Evolutionary conservation across 2,888 invertebrate genomes (phyloP).

Genomic region (Rotaria macrura): DNA sequence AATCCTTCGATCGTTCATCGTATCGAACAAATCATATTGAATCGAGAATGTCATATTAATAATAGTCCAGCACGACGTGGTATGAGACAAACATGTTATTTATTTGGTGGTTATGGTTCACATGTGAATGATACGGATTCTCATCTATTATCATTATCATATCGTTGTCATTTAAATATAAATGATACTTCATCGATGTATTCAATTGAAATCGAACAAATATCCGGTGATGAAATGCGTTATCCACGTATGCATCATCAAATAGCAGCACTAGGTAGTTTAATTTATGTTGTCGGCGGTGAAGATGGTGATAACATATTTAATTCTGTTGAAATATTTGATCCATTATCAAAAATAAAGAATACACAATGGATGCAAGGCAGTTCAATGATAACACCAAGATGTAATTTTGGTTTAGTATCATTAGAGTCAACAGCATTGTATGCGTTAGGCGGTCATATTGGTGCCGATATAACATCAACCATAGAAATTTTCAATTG

Average conservation of each 20-base stretch:
- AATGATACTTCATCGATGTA: neutral
- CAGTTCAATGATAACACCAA: neutral
- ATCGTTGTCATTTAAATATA: neutral
- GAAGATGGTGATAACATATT: constrained; percentile 5
- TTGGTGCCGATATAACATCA: neutral
- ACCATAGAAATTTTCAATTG: neutral
- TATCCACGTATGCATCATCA: constrained; percentile 11
- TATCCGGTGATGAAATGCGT: neutral
- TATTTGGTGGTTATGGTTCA: constrained; percentile 6
- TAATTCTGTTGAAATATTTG: constrained; percentile 1
- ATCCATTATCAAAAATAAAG: neutral
- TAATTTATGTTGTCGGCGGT: constrained; percentile 1
- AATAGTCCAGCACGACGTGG: neutral
- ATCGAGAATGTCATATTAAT: neutral
- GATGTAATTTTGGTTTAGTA: constrained; percentile 2
- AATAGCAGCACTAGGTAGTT: neutral
- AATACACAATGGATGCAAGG: neutral
- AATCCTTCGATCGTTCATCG: neutral
- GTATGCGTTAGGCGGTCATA: neutral
- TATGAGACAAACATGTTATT: neutral
- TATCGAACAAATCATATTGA: neutral
- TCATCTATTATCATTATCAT: neutral
- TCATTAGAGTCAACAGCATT: neutral
- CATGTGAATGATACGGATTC: neutral
- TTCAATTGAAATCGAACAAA: neutral